Percentiles rank a stretch among this genome's conserved stretches.
Conservation (phyloP, 2,797 vertebrate genomes). For the Amniataba percoides region DNA sequence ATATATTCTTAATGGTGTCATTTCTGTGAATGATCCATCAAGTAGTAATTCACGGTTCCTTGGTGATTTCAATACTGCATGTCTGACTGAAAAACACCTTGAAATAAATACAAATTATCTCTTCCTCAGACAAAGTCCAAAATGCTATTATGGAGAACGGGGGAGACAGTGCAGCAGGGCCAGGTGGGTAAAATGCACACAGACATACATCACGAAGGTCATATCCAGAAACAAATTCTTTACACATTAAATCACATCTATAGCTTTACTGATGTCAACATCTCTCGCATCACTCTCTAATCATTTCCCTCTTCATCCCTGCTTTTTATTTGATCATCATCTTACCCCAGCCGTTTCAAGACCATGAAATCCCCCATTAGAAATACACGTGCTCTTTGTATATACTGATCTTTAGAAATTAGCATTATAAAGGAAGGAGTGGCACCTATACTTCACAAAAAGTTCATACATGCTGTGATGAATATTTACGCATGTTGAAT, state of each 20-base stretch:
- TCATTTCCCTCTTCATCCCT: neutral
- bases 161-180: conserved; percentile 26
- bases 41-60: neutral
- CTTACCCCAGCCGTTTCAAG: neutral
- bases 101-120: conserved; percentile 4
- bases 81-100: conserved; percentile 3
- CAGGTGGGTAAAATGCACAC: conserved; percentile 47
- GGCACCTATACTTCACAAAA: conserved; percentile 26
- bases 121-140: conserved; percentile 56
- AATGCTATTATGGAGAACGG: conserved; percentile 65
- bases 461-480: conserved; percentile 41
- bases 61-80: neutral
- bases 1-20: neutral
- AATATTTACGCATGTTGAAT: conserved; percentile 53
- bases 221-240: neutral
- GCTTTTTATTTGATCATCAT: conserved; percentile 10
- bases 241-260: neutral
- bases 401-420: conserved; percentile 30
- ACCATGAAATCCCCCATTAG: conserved; percentile 5
- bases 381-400: conserved; percentile 4
- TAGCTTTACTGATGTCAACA: conserved; percentile 4
- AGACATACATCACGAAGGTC: neutral
- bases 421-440: conserved; percentile 42
- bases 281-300: conserved; percentile 18
- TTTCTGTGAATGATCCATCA: neutral